Evolutionary conservation across 2,113 vertebrate genomes (phyloP).

Genomic region (Caranx ignobilis): DNA sequence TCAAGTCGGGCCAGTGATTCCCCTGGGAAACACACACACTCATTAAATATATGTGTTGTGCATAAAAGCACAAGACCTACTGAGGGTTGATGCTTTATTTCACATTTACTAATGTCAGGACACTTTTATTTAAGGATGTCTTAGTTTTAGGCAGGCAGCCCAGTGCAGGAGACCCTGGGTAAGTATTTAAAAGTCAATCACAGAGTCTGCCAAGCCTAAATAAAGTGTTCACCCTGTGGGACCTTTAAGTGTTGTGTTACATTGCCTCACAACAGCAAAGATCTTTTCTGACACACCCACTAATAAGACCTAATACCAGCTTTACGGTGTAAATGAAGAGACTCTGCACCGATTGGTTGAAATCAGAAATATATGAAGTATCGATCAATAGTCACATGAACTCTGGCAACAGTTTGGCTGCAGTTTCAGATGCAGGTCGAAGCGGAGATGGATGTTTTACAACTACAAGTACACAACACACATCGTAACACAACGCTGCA

Average conservation of each 20-base stretch:
- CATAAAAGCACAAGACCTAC: background rate
- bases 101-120: background rate
- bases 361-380: background rate
- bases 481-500: background rate
- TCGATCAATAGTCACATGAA: background rate
- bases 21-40: background rate
- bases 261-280: background rate
- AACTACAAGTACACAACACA: background rate
- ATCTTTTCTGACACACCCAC: background rate
- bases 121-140: background rate
- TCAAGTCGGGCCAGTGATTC: background rate
- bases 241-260: background rate
- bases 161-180: background rate
- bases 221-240: background rate
- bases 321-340: background rate
- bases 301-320: background rate
- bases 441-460: background rate
- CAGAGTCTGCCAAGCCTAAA: background rate
- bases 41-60: background rate
- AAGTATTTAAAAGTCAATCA: background rate
- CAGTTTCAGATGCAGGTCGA: background rate
- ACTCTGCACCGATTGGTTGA: background rate
- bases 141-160: background rate
- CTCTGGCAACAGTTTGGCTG: background rate
- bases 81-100: background rate